A percentile compares a stretch with the other conserved stretches of the same genome.
Conservation (phyloP, 2,797 vertebrate genomes). For the Cynodonichthys magdalenae region DNA sequence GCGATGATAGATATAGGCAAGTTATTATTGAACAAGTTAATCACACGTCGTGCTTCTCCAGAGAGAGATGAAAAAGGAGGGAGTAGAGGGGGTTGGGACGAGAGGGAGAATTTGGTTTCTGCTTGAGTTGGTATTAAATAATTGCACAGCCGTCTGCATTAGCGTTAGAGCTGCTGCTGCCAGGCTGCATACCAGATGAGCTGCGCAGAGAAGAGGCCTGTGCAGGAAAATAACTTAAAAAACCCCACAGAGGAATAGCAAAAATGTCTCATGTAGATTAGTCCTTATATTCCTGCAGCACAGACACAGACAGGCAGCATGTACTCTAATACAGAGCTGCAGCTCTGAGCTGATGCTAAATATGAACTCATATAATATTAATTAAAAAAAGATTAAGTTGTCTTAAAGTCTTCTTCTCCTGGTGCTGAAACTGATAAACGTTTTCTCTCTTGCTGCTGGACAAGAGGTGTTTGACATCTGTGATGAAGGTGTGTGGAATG, state of each 20-base stretch:
- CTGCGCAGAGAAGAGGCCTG: conserved; percentile 69
- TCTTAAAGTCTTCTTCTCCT: conserved; percentile 58
- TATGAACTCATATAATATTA: conserved; percentile 53
- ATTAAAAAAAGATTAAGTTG: conserved; percentile 54
- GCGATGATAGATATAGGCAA: conserved; percentile 55
- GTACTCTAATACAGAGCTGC: conserved; percentile 44
- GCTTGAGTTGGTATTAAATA: conserved; percentile 84
- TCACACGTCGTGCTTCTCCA: conserved; percentile 65
- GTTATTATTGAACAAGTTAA: conserved; percentile 78
- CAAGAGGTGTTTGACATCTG: conserved; percentile 85
- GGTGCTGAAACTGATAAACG: conserved; percentile 75
- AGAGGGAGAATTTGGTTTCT: conserved; percentile 77
- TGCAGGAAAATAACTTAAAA: conserved; percentile 47
- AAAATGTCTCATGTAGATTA: conserved; percentile 80
- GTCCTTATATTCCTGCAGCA: conserved; percentile 72
- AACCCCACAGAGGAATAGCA: conserved; percentile 75
- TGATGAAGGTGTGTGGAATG: conserved; percentile 84
- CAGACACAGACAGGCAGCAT: conserved; percentile 46
- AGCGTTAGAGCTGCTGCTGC: conserved; percentile 80
- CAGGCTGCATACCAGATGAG: conserved; percentile 79
- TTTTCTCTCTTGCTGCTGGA: conserved; percentile 84
- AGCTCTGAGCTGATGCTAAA: conserved; percentile 49
- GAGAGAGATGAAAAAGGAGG: conserved; percentile 21
- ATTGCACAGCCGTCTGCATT: conserved; percentile 83
- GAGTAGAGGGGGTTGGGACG: conserved; percentile 59